Conservation (phyloP, 1,140 invertebrate genomes). For the Nephila pilipes region DNA sequence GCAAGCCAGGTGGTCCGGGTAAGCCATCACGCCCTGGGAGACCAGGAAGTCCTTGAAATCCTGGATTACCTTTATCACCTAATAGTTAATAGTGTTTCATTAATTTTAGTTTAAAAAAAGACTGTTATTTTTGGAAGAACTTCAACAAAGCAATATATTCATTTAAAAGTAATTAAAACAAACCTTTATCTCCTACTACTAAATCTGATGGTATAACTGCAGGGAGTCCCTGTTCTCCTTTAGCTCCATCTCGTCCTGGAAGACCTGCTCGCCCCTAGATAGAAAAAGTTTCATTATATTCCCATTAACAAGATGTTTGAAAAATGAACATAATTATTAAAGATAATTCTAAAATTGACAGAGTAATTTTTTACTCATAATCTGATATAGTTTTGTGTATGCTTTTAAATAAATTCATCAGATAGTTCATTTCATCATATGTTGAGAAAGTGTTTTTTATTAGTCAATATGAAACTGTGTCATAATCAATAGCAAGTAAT, state of each 20-base stretch:
- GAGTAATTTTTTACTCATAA: no score
- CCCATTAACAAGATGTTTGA: neutral
- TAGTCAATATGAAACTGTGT: no score
- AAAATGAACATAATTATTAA: no score
- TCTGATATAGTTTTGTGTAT: no score
- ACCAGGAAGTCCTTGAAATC: slow-evolving; percentile 79
- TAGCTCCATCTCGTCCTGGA: slow-evolving; percentile 80
- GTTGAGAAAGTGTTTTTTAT: no score
- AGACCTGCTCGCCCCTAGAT: slow-evolving; percentile 81
- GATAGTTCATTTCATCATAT: no score
- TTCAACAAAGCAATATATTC: neutral
- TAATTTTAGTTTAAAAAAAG: neutral
- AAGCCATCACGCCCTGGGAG: slow-evolving; percentile 84
- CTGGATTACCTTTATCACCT: slow-evolving; percentile 71
- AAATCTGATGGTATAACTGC: slow-evolving; percentile 69
- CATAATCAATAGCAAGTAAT: no score
- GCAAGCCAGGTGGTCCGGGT: slow-evolving; percentile 84
- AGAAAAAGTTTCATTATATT: neutral
- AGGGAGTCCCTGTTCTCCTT: slow-evolving; percentile 79
- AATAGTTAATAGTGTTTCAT: neutral
- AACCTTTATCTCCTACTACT: slow-evolving; percentile 76
- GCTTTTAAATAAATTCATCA: no score
- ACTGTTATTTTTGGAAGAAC: no score
- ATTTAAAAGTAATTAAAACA: neutral
- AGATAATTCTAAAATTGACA: no score